Conservation (phyloP, 1,140 invertebrate species). For the Drosophila virilis region DNA sequence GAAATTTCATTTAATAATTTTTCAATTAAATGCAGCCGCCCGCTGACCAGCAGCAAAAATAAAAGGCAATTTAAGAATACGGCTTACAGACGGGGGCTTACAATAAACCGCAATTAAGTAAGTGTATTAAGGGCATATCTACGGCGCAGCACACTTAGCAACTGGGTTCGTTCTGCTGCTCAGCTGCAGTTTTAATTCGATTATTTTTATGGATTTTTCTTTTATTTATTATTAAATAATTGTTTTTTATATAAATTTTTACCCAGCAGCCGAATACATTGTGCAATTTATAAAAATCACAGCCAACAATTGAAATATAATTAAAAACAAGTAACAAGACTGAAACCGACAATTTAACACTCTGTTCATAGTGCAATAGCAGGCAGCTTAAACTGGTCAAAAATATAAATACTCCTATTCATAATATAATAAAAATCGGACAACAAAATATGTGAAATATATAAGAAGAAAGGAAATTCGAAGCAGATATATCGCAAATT, state of each 20-base stretch:
- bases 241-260: not conserved
- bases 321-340: not conserved
- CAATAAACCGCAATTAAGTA: conserved; percentile 53
- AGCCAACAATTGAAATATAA: conserved; percentile 5
- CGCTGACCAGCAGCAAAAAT: conserved; percentile 44
- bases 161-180: not conserved
- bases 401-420: no score
- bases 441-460: no score
- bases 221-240: not conserved
- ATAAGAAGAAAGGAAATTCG: no score
- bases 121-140: conserved; percentile 25
- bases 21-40: conserved; percentile 78
- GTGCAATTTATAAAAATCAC: not conserved
- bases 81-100: conserved; percentile 31
- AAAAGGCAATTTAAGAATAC: conserved; percentile 21
- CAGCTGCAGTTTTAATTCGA: not conserved
- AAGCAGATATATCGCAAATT: no score
- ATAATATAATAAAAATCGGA: no score
- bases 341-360: not conserved
- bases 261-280: not conserved
- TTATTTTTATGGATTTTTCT: not conserved
- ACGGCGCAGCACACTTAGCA: not conserved
- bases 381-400: no score
- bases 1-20: conserved; percentile 80
- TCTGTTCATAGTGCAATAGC: no score